A percentile compares a stretch with the other conserved stretches of the same genome.
Evolutionary conservation across 2,113 vertebrate genomes (phyloP).

Genomic region (Carassius carassius): DNA sequence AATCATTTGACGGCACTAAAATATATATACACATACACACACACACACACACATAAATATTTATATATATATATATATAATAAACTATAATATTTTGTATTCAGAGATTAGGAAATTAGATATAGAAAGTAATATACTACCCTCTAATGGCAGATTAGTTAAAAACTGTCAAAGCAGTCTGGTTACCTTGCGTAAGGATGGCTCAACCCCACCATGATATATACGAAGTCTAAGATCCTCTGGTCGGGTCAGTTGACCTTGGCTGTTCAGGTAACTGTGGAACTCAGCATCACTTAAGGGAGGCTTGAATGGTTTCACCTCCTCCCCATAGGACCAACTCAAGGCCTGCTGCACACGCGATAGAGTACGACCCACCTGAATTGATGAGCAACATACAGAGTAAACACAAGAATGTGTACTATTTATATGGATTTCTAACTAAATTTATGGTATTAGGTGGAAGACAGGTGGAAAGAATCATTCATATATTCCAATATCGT

Average conservation of each 20-base stretch:
- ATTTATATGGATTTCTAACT: neutral
- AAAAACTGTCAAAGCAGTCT: neutral
- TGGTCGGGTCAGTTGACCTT: conserved; percentile 84
- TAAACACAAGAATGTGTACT: neutral
- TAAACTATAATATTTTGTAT: too few species aligned
- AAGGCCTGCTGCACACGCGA: conserved; percentile 87
- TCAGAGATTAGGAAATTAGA: too few species aligned
- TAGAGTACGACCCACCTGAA: conserved; percentile 85
- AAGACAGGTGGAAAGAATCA: neutral
- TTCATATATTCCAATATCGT: neutral
- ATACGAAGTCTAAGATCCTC: conserved; percentile 88
- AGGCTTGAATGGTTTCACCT: conserved; percentile 87
- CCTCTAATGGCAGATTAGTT: too few species aligned
- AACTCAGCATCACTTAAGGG: conserved; percentile 87
- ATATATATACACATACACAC: too few species aligned
- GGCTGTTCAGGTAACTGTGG: conserved; percentile 85
- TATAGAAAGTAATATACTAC: too few species aligned
- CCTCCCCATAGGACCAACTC: conserved; percentile 89
- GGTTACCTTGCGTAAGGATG: conserved; percentile 83
- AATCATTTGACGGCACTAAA: too few species aligned
- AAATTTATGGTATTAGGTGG: neutral
- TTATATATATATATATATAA: too few species aligned
- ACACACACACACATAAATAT: too few species aligned
- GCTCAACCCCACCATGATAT: conserved; percentile 90
- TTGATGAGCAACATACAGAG: too few species aligned